Percentiles rank a stretch among this genome's conserved stretches.
phyloP scores from a whole-genome alignment of 2,888 invertebrate genomes.

The Drosophila seclusa region DNA sequence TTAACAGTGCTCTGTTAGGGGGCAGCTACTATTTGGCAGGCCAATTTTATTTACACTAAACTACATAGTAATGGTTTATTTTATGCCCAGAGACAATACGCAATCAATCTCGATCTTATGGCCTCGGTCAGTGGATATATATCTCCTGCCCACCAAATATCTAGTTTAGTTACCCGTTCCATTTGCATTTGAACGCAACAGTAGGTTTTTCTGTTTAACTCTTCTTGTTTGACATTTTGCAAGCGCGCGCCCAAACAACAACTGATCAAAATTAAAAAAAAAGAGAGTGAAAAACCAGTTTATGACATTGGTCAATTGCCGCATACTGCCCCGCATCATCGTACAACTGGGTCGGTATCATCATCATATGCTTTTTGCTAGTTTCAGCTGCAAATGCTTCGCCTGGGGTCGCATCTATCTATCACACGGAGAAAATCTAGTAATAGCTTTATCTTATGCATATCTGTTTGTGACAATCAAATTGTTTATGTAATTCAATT shows the following conservation, averaged over 20 bases:
- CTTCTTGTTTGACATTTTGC: conserved; percentile 47
- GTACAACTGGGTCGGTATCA: conserved; percentile 7
- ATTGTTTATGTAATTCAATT: background rate
- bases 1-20: conserved; percentile 41
- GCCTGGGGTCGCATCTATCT: background rate
- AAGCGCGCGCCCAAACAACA: conserved; percentile 43
- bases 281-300: conserved; percentile 43
- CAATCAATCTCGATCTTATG: conserved; percentile 41
- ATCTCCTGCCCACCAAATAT: background rate
- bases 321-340: conserved; percentile 4
- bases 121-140: background rate
- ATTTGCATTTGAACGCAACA: conserved; percentile 32
- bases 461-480: background rate
- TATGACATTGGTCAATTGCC: conserved; percentile 44
- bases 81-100: conserved; percentile 23
- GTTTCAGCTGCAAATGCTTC: conserved; percentile 6
- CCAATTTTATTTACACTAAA: background rate
- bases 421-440: too few relatives aligned
- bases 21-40: background rate
- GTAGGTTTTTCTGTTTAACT: conserved; percentile 6
- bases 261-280: conserved; percentile 36
- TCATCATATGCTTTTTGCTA: conserved; percentile 2
- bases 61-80: conserved; percentile 25
- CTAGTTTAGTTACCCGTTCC: conserved; percentile 32
- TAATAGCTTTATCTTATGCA: background rate